Percentiles rank a stretch among this genome's conserved stretches.
Evolutionary conservation across 2,888 invertebrate genomes (phyloP).

Genomic region (Spilarctia lutea): DNA sequence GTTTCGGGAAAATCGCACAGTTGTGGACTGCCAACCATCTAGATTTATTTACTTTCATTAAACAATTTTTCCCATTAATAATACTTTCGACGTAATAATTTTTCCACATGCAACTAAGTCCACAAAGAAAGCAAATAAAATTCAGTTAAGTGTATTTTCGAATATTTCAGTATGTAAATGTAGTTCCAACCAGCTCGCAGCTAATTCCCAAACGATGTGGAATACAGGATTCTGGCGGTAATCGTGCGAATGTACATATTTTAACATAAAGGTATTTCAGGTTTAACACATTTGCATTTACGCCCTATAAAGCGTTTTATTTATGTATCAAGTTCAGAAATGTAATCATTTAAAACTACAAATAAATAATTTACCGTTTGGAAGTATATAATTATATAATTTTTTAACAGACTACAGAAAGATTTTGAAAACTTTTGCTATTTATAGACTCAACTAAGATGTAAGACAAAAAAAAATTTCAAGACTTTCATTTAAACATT

Average conservation of each 20-base stretch:
- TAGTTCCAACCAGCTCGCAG: not conserved
- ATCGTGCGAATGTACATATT: slow-evolving; percentile 1
- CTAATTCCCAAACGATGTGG: not conserved
- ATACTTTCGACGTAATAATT: too few relatives aligned
- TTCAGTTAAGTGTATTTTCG: not conserved
- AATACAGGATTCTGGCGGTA: not conserved
- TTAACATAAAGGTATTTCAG: slow-evolving; percentile 4
- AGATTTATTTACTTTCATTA: too few relatives aligned
- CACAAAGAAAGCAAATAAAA: not conserved
- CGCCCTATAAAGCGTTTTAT: not conserved
- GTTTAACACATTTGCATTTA: not conserved
- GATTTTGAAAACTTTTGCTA: not conserved
- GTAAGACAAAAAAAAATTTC: too few relatives aligned
- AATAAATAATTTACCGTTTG: not conserved
- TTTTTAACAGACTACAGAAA: not conserved
- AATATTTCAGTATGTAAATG: not conserved
- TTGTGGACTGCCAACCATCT: too few relatives aligned
- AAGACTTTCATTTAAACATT: too few relatives aligned
- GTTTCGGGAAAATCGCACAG: too few relatives aligned
- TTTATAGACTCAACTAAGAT: not conserved
- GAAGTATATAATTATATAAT: not conserved
- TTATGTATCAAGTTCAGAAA: not conserved
- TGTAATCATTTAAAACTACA: not conserved
- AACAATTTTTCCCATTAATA: too few relatives aligned
- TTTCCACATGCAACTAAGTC: not conserved